Evolutionary conservation across 2,797 vertebrate species (phyloP).

Genomic region (Huso huso): DNA sequence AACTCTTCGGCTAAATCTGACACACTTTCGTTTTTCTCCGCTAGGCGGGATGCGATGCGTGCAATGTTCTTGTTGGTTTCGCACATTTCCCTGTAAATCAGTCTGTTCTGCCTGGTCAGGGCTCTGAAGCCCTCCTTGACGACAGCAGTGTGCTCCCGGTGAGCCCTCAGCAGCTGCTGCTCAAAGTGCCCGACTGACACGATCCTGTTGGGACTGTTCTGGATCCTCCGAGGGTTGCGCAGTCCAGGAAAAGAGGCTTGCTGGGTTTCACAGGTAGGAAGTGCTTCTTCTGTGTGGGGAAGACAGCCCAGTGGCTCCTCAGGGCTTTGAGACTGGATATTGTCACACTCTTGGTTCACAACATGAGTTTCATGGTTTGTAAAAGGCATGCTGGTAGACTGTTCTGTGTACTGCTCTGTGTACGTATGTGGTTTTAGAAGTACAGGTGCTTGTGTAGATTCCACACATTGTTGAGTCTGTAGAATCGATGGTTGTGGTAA

Average conservation of each 20-base stretch:
- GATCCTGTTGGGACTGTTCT: constrained; percentile 2
- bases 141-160: constrained; percentile 19
- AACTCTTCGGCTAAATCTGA: constrained; percentile 18
- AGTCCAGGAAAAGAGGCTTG: constrained; percentile 6
- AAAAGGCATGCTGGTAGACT: neutral
- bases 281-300: neutral
- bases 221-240: constrained; percentile 1
- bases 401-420: constrained; percentile 10
- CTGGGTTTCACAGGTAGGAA: neutral
- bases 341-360: constrained; percentile 6
- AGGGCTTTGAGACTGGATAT: constrained; percentile 5
- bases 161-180: constrained; percentile 20
- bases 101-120: constrained; percentile 19
- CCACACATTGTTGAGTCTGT: constrained; percentile 7
- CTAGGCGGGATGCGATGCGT: constrained; percentile 13
- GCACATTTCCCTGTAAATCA: constrained; percentile 22
- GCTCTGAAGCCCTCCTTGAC: constrained; percentile 21
- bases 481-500: neutral
- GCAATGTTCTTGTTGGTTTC: constrained; percentile 22
- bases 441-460: constrained; percentile 2
- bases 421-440: neutral
- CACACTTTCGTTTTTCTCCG: constrained; percentile 18
- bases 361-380: neutral
- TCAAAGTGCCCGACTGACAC: constrained; percentile 13
- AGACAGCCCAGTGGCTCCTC: neutral